Percentiles rank a stretch among this genome's conserved stretches.
These are phyloP conservation scores for Garrulus glandarius DNA, from an alignment of 2,797 vertebrate species.

Conservation along the genomic window DNA sequence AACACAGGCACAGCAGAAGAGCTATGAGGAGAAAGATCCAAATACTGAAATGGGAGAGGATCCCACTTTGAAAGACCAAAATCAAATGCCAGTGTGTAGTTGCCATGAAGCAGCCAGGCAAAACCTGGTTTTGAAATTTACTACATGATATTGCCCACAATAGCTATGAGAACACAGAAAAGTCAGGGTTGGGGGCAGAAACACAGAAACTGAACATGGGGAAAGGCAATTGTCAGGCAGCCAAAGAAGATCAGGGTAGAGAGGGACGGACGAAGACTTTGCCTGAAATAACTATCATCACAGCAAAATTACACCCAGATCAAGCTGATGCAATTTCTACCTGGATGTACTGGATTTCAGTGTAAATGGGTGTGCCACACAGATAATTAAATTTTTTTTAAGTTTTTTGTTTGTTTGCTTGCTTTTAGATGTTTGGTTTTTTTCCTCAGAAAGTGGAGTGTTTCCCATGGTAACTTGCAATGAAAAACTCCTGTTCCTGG, in stretches of 20 bases:
- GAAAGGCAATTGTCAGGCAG: not conserved
- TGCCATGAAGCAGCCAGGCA: not conserved
- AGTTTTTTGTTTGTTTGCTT: not conserved
- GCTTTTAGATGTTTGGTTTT: not conserved
- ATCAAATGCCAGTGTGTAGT: not conserved
- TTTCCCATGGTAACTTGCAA: conserved; percentile 5
- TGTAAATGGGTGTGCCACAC: not conserved
- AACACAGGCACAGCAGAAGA: not conserved
- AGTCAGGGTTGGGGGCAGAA: not conserved
- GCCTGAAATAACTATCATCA: not conserved
- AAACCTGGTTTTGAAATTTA: not conserved
- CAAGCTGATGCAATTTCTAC: not conserved
- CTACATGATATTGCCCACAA: not conserved
- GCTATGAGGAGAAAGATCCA: not conserved
- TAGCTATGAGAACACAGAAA: not conserved
- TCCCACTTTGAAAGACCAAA: not conserved
- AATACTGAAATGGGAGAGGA: not conserved
- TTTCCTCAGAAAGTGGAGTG: not conserved
- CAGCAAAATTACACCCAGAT: not conserved
- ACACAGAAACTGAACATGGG: not conserved
- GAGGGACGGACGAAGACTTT: not conserved
- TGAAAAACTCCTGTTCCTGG: not conserved
- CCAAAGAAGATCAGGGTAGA: not conserved
- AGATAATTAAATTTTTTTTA: not conserved
- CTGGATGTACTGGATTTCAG: not conserved